These are phyloP conservation scores for Otolemur garnettii DNA, from an alignment of 2,113 vertebrate genomes.

Conservation along the genomic window DNA sequence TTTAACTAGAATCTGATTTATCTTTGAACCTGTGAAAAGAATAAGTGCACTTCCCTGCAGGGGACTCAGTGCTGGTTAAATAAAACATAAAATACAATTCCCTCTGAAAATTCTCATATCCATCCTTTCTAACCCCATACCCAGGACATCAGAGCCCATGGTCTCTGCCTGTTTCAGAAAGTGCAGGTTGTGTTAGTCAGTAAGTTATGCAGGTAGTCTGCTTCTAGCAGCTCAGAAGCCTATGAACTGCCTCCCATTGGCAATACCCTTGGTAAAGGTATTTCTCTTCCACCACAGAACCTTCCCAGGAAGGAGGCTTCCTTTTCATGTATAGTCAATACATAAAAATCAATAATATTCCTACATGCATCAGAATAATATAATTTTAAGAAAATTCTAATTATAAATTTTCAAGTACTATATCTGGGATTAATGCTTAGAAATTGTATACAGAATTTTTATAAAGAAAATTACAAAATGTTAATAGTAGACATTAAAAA, in stretches of 20 bases:
- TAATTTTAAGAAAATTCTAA: constrained; percentile 1
- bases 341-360: background rate
- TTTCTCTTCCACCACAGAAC: background rate
- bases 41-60: background rate
- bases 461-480: background rate
- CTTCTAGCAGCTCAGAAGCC: background rate
- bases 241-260: background rate
- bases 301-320: background rate
- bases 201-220: background rate
- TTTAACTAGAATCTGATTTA: background rate
- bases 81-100: background rate
- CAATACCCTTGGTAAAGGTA: background rate
- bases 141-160: background rate
- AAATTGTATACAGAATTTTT: background rate
- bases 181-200: too few species aligned
- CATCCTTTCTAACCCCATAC: background rate
- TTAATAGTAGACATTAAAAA: background rate
- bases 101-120: background rate
- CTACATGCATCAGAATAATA: background rate
- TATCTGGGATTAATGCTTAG: background rate
- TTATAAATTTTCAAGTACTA: background rate
- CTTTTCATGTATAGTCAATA: background rate
- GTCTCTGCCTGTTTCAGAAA: background rate
- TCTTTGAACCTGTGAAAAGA: background rate
- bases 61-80: background rate